Evolutionary conservation across 1,140 invertebrate species (phyloP).

Genomic region (Drosophila obscura): DNA sequence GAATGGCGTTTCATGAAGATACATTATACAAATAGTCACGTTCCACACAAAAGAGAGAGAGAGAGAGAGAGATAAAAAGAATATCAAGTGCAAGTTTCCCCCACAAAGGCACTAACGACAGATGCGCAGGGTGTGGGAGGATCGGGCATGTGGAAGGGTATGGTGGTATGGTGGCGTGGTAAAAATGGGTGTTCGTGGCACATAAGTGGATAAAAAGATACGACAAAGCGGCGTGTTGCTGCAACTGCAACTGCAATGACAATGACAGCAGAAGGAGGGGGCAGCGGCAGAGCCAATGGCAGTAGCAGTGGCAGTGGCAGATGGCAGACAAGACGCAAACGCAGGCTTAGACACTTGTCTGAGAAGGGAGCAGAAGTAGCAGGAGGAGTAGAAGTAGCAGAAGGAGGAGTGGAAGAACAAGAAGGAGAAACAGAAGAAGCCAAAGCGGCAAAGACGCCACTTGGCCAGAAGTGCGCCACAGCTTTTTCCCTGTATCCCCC

Average conservation of each 20-base stretch:
- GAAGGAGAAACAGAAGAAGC: conserved; percentile 20
- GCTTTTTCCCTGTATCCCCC: conserved; percentile 4
- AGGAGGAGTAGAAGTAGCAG: not conserved
- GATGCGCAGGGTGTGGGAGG: not conserved
- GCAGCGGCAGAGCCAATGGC: not conserved
- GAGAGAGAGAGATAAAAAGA: conserved; percentile 31
- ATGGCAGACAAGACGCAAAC: conserved; percentile 21
- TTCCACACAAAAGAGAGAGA: conserved; percentile 25
- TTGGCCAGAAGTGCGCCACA: conserved; percentile 57
- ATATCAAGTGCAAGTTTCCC: conserved; percentile 65
- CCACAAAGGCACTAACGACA: conserved; percentile 47
- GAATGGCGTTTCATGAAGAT: conserved; percentile 44
- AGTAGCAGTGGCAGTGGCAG: not conserved
- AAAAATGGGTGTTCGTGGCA: conserved; percentile 19
- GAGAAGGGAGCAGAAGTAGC: conserved; percentile 27
- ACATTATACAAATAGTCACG: conserved; percentile 69
- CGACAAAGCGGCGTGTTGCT: conserved; percentile 45
- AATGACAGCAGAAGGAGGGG: conserved; percentile 10
- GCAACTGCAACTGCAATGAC: conserved; percentile 37
- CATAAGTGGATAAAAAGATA: conserved; percentile 68
- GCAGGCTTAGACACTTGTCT: conserved; percentile 55
- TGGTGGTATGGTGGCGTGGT: not conserved
- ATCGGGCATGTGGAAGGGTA: not conserved
- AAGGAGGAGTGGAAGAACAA: no score
- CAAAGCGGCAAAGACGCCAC: conserved; percentile 42